Conservation (phyloP, 2,888 invertebrate species). For the Chrysolina oricalcia region DNA sequence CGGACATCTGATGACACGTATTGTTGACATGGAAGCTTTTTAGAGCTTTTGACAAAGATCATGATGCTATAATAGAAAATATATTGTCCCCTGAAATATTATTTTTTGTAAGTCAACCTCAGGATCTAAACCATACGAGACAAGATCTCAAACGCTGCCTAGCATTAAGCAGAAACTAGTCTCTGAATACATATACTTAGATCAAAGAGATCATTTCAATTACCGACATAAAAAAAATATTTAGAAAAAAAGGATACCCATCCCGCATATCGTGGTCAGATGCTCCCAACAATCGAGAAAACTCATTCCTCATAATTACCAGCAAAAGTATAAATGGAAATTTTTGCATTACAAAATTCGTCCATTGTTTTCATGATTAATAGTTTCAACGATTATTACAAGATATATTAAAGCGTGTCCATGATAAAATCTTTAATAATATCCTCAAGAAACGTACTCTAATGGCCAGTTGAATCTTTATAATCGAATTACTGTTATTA, state of each 20-base stretch:
- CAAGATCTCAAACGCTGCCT: no score
- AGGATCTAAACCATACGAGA: no score
- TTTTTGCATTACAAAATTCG: constrained; percentile 49
- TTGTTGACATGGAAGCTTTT: no score
- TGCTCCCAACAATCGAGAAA: constrained; percentile 6
- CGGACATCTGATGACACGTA: no score
- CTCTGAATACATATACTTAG: no score
- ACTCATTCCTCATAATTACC: constrained; percentile 40
- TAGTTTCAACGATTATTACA: constrained; percentile 53
- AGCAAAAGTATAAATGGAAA: constrained; percentile 49
- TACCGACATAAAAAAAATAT: no score
- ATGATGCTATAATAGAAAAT: no score
- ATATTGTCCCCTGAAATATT: no score
- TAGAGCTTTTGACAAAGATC: no score
- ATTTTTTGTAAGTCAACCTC: no score
- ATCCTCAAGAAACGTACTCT: constrained; percentile 49
- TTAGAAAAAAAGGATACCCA: background rate
- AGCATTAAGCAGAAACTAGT: no score
- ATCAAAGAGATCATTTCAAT: no score
- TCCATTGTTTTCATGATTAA: constrained; percentile 55
- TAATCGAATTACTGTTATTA: constrained; percentile 53
- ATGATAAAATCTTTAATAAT: constrained; percentile 52
- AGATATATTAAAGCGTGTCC: constrained; percentile 53
- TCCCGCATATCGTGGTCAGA: constrained; percentile 2
- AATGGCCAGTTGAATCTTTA: constrained; percentile 52